Evolutionary conservation across 2,797 vertebrate genomes (phyloP).

Genomic region (Coranthus polyacanthus): DNA sequence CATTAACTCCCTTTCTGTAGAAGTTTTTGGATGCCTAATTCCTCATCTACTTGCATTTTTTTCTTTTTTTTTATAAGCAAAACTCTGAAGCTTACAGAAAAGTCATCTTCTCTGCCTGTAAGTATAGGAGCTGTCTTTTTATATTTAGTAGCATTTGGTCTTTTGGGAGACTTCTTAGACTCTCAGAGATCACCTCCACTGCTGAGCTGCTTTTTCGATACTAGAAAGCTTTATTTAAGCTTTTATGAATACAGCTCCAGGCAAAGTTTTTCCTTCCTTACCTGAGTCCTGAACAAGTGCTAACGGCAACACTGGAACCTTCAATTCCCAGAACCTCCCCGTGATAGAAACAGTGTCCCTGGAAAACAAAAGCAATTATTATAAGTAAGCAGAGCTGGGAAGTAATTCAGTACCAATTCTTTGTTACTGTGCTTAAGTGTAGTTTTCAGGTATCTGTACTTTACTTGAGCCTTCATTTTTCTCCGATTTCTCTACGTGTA

Average conservation of each 20-base stretch:
- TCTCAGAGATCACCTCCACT: slow-evolving; percentile 1
- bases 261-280: slow-evolving; percentile 70
- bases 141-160: slow-evolving; percentile 4
- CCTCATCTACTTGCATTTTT: neutral
- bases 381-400: slow-evolving; percentile 18
- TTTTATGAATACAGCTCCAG: neutral
- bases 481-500: too few relatives aligned
- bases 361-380: slow-evolving; percentile 55
- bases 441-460: too few relatives aligned
- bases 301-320: slow-evolving; percentile 89
- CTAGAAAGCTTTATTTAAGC: slow-evolving; percentile 1
- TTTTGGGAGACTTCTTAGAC: slow-evolving; percentile 15
- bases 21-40: neutral
- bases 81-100: slow-evolving; percentile 5
- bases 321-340: slow-evolving; percentile 85
- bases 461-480: too few relatives aligned
- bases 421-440: too few relatives aligned
- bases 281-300: slow-evolving; percentile 93
- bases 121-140: slow-evolving; percentile 2
- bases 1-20: slow-evolving; percentile 6
- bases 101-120: neutral
- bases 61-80: neutral
- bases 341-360: slow-evolving; percentile 97
- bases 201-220: slow-evolving; percentile 19
- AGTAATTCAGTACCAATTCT: too few relatives aligned